phyloP scores from a whole-genome alignment of 2,888 invertebrate species.

The Nasonia oneida region DNA sequence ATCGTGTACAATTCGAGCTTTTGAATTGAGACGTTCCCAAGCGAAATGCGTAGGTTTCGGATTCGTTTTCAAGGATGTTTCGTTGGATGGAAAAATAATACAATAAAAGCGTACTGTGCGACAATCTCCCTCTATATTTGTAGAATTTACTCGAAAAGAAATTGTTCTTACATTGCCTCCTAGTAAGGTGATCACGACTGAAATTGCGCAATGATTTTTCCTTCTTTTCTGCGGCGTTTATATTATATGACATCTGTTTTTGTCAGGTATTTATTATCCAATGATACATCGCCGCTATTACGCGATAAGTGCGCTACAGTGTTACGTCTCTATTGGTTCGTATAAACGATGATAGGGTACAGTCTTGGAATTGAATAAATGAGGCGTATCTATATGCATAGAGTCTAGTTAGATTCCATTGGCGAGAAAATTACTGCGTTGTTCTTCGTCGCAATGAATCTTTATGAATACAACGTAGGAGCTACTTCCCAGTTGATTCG shows the following conservation, averaged over 20 bases:
- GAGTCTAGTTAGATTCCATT: constrained; percentile 4
- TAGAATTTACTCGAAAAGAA: not conserved
- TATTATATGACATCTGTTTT: constrained; percentile 3
- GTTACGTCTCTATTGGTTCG: not conserved
- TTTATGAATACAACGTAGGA: not conserved
- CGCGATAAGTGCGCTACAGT: not conserved
- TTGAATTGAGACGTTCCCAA: not conserved
- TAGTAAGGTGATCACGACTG: constrained; percentile 17
- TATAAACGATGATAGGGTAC: not conserved
- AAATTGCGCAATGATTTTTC: constrained; percentile 24
- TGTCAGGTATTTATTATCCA: constrained; percentile 2
- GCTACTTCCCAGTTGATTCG: not conserved
- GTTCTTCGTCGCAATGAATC: not conserved
- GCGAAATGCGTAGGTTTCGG: not conserved
- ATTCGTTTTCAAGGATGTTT: not conserved
- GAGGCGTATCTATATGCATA: not conserved
- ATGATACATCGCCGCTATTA: not conserved
- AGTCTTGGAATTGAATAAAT: constrained; percentile 6
- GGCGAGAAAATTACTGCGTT: not conserved
- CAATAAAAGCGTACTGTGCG: too few species aligned
- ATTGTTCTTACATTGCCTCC: constrained; percentile 24
- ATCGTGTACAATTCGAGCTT: not conserved
- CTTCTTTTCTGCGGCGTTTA: not conserved
- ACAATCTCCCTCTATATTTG: not conserved
- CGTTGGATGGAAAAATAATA: too few species aligned